Percentiles rank a stretch among this genome's conserved stretches.
These are phyloP conservation scores for Trinorchestia longiramus DNA, from an alignment of 1,140 invertebrate species.

Conservation along the genomic window DNA sequence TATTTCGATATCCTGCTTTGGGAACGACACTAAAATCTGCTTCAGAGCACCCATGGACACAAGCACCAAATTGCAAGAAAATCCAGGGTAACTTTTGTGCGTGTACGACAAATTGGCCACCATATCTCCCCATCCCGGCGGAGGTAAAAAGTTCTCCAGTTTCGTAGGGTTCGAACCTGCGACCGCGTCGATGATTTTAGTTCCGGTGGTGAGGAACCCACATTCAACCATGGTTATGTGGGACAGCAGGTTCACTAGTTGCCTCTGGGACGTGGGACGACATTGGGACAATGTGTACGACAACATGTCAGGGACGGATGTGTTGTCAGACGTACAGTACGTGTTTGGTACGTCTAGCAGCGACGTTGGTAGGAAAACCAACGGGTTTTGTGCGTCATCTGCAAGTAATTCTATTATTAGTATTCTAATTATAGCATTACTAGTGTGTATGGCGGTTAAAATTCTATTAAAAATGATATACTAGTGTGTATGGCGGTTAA, in stretches of 20 bases:
- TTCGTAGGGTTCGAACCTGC: neutral
- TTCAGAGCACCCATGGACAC: conserved; percentile 63
- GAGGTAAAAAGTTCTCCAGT: conserved; percentile 10
- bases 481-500: no score
- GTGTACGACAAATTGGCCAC: conserved; percentile 61
- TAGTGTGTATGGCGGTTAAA: no score
- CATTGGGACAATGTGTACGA: conserved; percentile 54
- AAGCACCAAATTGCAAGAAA: conserved; percentile 61
- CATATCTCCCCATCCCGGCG: conserved; percentile 59
- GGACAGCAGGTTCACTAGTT: conserved; percentile 62
- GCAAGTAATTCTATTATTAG: no score
- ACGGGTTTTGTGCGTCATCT: neutral
- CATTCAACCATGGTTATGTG: conserved; percentile 64
- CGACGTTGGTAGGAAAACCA: neutral
- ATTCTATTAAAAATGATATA: no score
- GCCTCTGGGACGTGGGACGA: conserved; percentile 53
- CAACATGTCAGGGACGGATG: neutral
- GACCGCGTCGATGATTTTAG: neutral
- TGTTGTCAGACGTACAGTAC: neutral
- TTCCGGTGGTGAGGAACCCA: conserved; percentile 55
- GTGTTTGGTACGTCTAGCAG: conserved; percentile 56
- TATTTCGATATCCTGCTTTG: conserved; percentile 62
- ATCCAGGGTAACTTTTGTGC: conserved; percentile 52
- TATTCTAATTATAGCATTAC: no score
- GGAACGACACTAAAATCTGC: conserved; percentile 63